Evolutionary conservation across 2,797 vertebrate genomes (phyloP).

Genomic region (Lophius americanus): DNA sequence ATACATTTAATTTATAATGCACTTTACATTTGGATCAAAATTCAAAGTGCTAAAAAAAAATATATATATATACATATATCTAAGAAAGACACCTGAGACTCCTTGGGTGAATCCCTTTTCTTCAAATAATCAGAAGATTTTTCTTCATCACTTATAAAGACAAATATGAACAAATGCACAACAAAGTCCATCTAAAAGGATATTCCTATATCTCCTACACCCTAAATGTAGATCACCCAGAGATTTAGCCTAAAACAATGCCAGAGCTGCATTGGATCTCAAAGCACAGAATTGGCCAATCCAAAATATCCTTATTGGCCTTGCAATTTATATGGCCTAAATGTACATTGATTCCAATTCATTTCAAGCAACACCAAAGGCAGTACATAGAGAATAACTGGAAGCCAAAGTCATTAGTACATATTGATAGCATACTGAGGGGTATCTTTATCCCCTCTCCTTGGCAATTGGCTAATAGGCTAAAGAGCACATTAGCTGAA

Average conservation of each 20-base stretch:
- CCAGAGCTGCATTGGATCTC: not conserved
- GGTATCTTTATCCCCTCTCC: constrained; percentile 41
- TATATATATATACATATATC: no score
- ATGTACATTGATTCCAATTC: constrained; percentile 31
- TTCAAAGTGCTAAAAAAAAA: no score
- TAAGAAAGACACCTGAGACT: no score
- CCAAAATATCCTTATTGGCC: constrained; percentile 22
- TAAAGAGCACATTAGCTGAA: constrained; percentile 53
- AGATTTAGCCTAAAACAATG: constrained; percentile 28
- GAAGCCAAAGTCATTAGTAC: constrained; percentile 26
- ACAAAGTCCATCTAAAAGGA: not conserved
- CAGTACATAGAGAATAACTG: constrained; percentile 2
- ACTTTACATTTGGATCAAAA: no score
- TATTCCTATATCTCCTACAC: constrained; percentile 1
- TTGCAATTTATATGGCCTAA: constrained; percentile 20
- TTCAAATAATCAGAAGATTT: no score
- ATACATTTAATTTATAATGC: no score
- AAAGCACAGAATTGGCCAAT: not conserved
- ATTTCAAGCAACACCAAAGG: constrained; percentile 30
- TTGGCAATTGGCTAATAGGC: constrained; percentile 61
- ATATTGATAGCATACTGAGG: constrained; percentile 50
- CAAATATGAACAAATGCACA: constrained; percentile 2
- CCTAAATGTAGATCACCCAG: constrained; percentile 12
- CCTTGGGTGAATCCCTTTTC: no score
- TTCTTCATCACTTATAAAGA: not conserved